These are phyloP conservation scores for Girardinichthys multiradiatus DNA, from an alignment of 2,113 vertebrate species.

Conservation along the genomic window DNA sequence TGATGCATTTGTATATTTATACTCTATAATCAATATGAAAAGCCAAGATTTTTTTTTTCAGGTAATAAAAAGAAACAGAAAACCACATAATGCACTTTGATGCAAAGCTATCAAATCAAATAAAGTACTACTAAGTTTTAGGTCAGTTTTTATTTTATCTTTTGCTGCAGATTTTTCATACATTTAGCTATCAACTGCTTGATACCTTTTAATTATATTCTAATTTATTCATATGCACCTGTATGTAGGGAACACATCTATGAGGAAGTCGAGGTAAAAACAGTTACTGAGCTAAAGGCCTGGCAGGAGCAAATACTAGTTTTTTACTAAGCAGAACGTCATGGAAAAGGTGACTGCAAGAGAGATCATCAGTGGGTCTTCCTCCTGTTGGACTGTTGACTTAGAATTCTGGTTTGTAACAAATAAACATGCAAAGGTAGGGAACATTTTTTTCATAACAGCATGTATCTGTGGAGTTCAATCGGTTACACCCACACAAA, in stretches of 20 bases:
- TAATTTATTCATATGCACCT: not conserved
- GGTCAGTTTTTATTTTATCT: no score
- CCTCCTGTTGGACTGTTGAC: not conserved
- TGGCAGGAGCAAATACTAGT: no score
- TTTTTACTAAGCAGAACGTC: not conserved
- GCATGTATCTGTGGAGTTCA: conserved; percentile 5
- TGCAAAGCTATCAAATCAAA: no score
- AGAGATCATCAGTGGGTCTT: not conserved
- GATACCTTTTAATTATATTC: not conserved
- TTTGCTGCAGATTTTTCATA: no score
- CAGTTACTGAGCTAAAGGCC: no score
- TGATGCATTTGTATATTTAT: no score
- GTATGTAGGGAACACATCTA: not conserved
- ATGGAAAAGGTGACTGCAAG: not conserved
- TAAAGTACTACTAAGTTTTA: no score
- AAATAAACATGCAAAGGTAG: not conserved
- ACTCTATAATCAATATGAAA: no score
- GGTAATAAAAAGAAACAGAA: no score
- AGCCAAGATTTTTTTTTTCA: no score
- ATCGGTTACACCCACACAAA: conserved; percentile 9
- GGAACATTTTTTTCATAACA: not conserved
- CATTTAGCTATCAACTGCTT: not conserved
- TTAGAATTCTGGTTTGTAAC: not conserved
- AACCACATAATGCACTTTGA: no score
- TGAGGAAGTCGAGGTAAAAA: not conserved